Conservation (phyloP, 2,888 invertebrate species). For the Aphrophora alni region DNA sequence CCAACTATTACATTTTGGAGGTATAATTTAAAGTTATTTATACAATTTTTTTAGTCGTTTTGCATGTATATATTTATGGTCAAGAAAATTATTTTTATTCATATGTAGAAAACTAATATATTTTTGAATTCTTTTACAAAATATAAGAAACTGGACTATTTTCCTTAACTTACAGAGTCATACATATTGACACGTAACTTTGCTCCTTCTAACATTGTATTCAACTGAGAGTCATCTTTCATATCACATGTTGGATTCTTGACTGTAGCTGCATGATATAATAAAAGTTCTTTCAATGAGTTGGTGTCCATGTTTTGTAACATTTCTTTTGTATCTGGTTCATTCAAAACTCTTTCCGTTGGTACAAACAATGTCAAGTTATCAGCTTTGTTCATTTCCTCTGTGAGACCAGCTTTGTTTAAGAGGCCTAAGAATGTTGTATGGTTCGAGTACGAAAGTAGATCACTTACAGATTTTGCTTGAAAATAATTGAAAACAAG, state of each 20-base stretch:
- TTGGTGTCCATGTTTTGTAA: conserved; percentile 57
- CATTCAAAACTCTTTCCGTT: conserved; percentile 58
- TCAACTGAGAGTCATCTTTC: conserved; percentile 61
- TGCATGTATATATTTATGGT: no score
- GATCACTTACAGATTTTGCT: conserved; percentile 58
- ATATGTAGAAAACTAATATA: no score
- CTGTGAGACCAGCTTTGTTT: conserved; percentile 56
- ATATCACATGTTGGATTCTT: conserved; percentile 64
- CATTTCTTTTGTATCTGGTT: conserved; percentile 36
- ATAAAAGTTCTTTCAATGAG: conserved; percentile 65
- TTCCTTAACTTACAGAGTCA: conserved; percentile 64
- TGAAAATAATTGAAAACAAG: conserved; percentile 35
- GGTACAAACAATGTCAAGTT: conserved; percentile 62
- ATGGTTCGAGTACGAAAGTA: conserved; percentile 66
- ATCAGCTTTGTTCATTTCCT: conserved; percentile 55
- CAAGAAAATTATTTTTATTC: no score
- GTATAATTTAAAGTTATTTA: no score
- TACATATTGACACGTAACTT: conserved; percentile 67
- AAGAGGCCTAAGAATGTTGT: conserved; percentile 64
- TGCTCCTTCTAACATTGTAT: conserved; percentile 59
- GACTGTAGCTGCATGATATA: conserved; percentile 67
- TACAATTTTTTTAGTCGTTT: no score
- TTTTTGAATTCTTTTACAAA: no score
- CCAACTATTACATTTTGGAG: no score
- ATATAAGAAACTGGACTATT: no score